Evolutionary conservation across 2,113 vertebrate species (phyloP).

Genomic region (Silurus asotus): DNA sequence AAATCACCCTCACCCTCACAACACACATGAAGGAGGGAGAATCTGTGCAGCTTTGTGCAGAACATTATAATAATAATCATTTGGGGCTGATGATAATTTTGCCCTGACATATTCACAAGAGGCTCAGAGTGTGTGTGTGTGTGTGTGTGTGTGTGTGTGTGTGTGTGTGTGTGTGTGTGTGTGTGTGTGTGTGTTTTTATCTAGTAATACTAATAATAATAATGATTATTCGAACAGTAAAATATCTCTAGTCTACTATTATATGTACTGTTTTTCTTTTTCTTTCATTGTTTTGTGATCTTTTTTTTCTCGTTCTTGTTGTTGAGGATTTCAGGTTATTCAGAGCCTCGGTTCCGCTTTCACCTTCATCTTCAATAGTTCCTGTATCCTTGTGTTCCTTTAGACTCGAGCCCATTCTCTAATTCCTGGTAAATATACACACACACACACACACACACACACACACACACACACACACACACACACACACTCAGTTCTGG

Average conservation of each 20-base stretch:
- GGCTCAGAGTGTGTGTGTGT: not conserved
- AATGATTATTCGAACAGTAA: no score
- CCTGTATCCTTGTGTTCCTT: not conserved
- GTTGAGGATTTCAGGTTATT: not conserved
- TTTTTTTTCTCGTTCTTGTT: not conserved
- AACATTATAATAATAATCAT: slow-evolving; percentile 67
- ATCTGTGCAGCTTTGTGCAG: slow-evolving; percentile 60
- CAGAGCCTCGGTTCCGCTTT: not conserved
- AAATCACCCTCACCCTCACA: slow-evolving; percentile 58
- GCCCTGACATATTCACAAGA: slow-evolving; percentile 55
- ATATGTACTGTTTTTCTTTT: no score
- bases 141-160: not conserved
- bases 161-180: no score
- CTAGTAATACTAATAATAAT: no score
- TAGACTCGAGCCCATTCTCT: not conserved
- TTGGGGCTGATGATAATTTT: slow-evolving; percentile 61
- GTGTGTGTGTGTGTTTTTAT: no score
- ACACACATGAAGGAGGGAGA: slow-evolving; percentile 56
- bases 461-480: no score
- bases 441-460: no score
- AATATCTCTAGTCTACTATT: no score
- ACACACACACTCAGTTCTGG: no score
- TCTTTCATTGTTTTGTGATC: no score
- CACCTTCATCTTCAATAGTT: not conserved
- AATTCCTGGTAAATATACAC: not conserved